These are phyloP conservation scores for Etheostoma spectabile DNA, from an alignment of 2,113 vertebrate species.

Conservation along the genomic window DNA sequence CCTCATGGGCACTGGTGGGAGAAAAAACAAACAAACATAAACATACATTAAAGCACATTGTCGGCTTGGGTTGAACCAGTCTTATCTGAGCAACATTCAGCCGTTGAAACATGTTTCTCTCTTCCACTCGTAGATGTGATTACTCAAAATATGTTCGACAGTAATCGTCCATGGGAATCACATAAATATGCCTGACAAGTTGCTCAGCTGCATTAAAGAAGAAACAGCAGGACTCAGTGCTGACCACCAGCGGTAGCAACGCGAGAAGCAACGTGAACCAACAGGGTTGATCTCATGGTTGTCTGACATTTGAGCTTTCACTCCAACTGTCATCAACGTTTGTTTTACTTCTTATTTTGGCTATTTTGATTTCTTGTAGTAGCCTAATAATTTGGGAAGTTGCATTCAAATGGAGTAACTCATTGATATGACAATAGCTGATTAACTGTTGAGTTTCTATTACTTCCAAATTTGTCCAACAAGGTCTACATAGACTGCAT, in stretches of 20 bases:
- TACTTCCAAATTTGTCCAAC: background rate
- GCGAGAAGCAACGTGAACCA: slow-evolving; percentile 33
- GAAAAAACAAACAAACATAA: background rate
- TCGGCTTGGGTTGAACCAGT: slow-evolving; percentile 29
- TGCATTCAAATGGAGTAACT: background rate
- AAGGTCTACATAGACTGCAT: background rate
- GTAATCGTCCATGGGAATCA: slow-evolving; percentile 52
- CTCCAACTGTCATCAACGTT: too few relatives aligned
- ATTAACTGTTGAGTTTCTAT: background rate
- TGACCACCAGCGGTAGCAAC: slow-evolving; percentile 77
- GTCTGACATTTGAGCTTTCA: slow-evolving; percentile 22
- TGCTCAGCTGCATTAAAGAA: background rate
- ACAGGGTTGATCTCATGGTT: slow-evolving; percentile 77
- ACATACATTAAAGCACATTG: background rate
- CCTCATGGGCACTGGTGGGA: slow-evolving; percentile 4
- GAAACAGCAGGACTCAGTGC: slow-evolving; percentile 55
- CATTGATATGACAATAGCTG: background rate
- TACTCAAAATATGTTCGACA: slow-evolving; percentile 66
- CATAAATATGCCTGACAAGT: slow-evolving; percentile 52
- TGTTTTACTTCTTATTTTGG: background rate
- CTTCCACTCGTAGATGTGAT: slow-evolving; percentile 49
- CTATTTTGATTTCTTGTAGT: background rate
- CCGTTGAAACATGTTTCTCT: slow-evolving; percentile 44
- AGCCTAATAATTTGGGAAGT: background rate
- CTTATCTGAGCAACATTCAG: slow-evolving; percentile 42